phyloP scores from a whole-genome alignment of 2,797 vertebrate species.

The Monodelphis domestica region DNA sequence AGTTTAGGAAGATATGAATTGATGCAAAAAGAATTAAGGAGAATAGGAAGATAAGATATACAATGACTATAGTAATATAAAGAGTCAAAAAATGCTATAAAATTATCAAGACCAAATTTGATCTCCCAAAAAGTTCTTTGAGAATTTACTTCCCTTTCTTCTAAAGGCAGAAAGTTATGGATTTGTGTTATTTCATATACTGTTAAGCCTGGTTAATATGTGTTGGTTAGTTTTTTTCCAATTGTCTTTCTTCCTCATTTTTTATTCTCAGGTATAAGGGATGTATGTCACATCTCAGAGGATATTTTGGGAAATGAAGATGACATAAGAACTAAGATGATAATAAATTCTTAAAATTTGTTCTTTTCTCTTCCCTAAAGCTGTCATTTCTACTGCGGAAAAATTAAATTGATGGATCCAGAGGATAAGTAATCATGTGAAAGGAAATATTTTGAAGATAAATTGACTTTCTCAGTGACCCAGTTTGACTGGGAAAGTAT shows the following conservation, averaged over 20 bases:
- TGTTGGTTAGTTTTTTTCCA: background rate
- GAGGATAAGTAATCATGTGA: background rate
- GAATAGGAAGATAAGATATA: background rate
- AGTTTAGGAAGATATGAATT: background rate
- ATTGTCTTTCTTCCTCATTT: background rate
- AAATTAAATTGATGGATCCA: constrained; percentile 9
- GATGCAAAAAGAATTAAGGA: background rate
- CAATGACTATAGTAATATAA: background rate
- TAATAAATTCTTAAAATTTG: background rate
- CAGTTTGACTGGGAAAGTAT: background rate
- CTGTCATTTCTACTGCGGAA: background rate
- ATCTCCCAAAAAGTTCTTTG: background rate
- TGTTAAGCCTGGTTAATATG: background rate
- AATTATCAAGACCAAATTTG: background rate
- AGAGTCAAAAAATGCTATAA: background rate
- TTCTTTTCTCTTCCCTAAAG: background rate
- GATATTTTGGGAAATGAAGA: background rate
- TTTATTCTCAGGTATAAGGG: background rate
- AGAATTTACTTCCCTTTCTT: background rate
- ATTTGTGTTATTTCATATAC: background rate
- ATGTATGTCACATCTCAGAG: background rate
- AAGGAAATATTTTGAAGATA: constrained; percentile 33
- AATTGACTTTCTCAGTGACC: background rate
- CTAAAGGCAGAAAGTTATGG: background rate
- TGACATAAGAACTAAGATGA: background rate